Evolutionary conservation across 2,113 vertebrate species (phyloP).

Genomic region (Bagarius yarrelli): DNA sequence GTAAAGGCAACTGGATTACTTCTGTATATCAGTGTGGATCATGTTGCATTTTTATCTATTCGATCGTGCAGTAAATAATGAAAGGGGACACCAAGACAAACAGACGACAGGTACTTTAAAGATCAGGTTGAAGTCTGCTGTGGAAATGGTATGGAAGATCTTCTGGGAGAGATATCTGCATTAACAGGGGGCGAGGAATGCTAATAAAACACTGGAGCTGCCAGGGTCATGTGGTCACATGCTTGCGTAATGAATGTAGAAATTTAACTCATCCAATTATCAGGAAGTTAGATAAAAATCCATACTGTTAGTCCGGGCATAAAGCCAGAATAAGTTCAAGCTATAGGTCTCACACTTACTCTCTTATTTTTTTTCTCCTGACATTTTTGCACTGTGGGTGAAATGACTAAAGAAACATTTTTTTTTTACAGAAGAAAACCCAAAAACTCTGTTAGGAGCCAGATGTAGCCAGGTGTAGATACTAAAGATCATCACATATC

Average conservation of each 20-base stretch:
- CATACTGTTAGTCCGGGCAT: conserved; percentile 76
- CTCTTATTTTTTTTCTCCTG: conserved; percentile 20
- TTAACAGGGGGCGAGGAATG: conserved; percentile 71
- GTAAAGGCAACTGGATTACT: neutral
- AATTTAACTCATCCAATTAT: conserved; percentile 81
- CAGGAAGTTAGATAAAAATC: conserved; percentile 74
- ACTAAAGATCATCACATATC: too few species aligned
- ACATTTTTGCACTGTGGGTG: too few species aligned
- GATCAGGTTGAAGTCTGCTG: conserved; percentile 15
- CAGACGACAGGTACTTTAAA: neutral
- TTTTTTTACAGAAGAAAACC: too few species aligned
- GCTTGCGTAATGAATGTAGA: conserved; percentile 78
- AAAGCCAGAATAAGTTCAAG: conserved; percentile 72
- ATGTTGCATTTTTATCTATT: neutral
- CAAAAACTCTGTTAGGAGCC: too few species aligned
- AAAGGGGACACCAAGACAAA: neutral
- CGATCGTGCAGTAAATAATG: neutral
- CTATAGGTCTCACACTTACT: conserved; percentile 48
- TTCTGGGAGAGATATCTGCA: conserved; percentile 59
- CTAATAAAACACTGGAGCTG: conserved; percentile 74
- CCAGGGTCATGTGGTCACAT: conserved; percentile 70
- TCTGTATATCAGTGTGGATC: neutral
- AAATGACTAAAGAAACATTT: too few species aligned
- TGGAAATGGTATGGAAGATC: conserved; percentile 18
- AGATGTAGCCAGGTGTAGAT: too few species aligned